Conservation (phyloP, 2,797 vertebrate genomes). For the Coranthus polyacanthus region DNA sequence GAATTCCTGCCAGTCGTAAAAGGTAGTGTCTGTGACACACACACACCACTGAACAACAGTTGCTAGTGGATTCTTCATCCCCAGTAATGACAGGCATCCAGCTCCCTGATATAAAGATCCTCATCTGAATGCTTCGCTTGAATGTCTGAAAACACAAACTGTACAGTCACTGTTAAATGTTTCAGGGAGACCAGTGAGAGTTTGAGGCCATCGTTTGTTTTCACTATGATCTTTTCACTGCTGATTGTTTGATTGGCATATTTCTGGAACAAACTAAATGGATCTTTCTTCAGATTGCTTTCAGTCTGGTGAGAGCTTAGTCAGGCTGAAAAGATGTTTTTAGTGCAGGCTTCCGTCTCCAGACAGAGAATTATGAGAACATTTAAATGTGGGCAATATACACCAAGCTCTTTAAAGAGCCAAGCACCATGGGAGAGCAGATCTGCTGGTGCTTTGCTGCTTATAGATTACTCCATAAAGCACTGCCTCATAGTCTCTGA, state of each 20-base stretch:
- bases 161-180: not conserved
- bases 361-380: conserved; percentile 20
- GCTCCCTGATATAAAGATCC: conserved; percentile 58
- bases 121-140: conserved; percentile 26
- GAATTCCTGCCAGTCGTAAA: conserved; percentile 48
- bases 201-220: conserved; percentile 1
- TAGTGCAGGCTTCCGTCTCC: conserved; percentile 36
- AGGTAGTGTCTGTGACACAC: no score
- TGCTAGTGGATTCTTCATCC: conserved; percentile 51
- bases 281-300: conserved; percentile 26
- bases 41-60: conserved; percentile 28
- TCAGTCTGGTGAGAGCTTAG: conserved; percentile 32
- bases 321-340: conserved; percentile 51
- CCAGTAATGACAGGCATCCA: conserved; percentile 69
- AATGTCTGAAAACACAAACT: conserved; percentile 38
- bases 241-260: conserved; percentile 49
- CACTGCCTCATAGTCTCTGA: conserved; percentile 10
- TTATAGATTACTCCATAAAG: not conserved
- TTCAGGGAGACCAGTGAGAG: conserved; percentile 1
- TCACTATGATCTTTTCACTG: conserved; percentile 45
- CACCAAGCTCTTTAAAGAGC: not conserved
- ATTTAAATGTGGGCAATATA: conserved; percentile 9
- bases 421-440: not conserved
- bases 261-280: conserved; percentile 65
- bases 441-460: not conserved